Evolutionary conservation across 2,888 invertebrate genomes (phyloP).

Genomic region (Merodon equestris): DNA sequence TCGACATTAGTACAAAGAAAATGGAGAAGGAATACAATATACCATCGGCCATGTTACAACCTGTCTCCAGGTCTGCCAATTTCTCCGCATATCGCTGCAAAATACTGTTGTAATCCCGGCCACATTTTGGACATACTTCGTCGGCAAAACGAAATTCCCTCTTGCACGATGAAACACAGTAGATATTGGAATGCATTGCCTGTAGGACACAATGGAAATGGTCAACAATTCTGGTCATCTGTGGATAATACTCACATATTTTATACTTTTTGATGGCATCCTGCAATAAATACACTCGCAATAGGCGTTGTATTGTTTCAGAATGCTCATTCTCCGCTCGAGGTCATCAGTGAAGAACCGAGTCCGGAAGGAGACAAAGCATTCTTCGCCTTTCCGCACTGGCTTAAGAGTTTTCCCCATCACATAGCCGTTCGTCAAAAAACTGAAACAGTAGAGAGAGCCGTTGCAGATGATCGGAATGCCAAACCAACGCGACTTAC

Average conservation of each 20-base stretch:
- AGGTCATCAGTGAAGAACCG: slow-evolving; percentile 21
- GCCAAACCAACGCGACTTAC: not conserved
- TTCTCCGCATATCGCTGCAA: slow-evolving; percentile 23
- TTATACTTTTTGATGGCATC: slow-evolving; percentile 15
- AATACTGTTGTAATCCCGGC: slow-evolving; percentile 21
- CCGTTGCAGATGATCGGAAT: too few relatives aligned
- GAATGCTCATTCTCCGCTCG: slow-evolving; percentile 10
- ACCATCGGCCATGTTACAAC: slow-evolving; percentile 17
- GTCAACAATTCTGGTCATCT: not conserved
- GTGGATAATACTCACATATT: not conserved
- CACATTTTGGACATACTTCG: slow-evolving; percentile 26
- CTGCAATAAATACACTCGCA: slow-evolving; percentile 30
- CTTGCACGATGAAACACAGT: slow-evolving; percentile 34
- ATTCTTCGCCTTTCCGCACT: slow-evolving; percentile 22
- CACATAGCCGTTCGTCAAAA: slow-evolving; percentile 14
- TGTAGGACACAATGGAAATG: not conserved
- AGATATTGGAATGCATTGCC: slow-evolving; percentile 33
- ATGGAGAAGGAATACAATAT: not conserved
- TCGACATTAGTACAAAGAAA: too few relatives aligned
- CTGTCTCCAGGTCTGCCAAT: slow-evolving; percentile 12
- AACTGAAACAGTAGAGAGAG: slow-evolving; percentile 7
- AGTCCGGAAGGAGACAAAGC: slow-evolving; percentile 30
- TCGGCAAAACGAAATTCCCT: slow-evolving; percentile 25
- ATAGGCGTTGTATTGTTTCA: slow-evolving; percentile 15
- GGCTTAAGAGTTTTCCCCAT: slow-evolving; percentile 30